These are phyloP conservation scores for Carassius auratus DNA, from an alignment of 2,113 vertebrate genomes.

Conservation along the genomic window DNA sequence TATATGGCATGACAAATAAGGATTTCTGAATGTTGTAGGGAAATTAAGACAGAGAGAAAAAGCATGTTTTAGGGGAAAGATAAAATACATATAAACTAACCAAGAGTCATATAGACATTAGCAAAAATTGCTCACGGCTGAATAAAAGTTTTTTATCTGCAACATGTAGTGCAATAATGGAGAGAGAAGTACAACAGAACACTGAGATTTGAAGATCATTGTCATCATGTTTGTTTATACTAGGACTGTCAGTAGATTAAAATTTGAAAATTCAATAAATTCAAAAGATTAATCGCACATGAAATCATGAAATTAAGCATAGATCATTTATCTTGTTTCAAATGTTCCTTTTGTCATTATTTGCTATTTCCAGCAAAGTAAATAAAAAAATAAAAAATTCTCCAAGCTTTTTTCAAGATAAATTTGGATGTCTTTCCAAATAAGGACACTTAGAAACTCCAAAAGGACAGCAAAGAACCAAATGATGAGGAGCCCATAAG, in stretches of 20 bases:
- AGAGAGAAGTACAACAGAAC: background rate
- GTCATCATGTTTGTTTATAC: background rate
- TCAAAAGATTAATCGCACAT: too few relatives aligned
- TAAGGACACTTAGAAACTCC: too few relatives aligned
- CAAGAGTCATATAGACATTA: conserved; percentile 9
- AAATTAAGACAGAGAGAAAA: background rate
- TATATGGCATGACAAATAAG: background rate
- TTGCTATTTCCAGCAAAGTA: too few relatives aligned
- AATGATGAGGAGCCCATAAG: too few relatives aligned
- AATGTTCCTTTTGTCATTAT: too few relatives aligned
- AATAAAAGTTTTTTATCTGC: background rate
- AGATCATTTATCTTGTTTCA: too few relatives aligned
- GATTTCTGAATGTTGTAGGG: background rate
- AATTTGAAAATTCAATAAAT: background rate
- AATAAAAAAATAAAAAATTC: too few relatives aligned
- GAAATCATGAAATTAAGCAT: too few relatives aligned
- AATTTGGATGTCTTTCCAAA: background rate
- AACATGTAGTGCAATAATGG: background rate
- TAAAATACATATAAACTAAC: background rate
- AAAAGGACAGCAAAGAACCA: too few relatives aligned
- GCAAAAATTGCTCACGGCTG: background rate
- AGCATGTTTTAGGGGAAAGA: background rate
- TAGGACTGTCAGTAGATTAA: too few relatives aligned
- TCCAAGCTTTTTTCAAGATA: background rate
- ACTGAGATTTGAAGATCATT: background rate